Percentiles rank a stretch among this genome's conserved stretches.
Evolutionary conservation across 2,888 invertebrate genomes (phyloP).

Genomic region (Drosophila kanekoi): DNA sequence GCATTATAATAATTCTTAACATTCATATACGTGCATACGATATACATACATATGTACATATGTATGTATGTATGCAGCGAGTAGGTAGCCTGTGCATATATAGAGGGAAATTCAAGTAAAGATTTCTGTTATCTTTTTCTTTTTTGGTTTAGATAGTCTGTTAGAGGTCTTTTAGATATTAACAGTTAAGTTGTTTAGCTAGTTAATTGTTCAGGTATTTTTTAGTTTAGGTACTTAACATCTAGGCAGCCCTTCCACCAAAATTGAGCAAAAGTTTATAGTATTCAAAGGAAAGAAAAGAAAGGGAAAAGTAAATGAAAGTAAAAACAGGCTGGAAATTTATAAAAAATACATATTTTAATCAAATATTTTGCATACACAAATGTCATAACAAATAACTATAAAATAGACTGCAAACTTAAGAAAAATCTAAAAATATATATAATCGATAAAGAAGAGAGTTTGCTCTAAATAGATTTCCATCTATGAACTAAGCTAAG

Average conservation of each 20-base stretch:
- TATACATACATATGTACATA: too few species aligned
- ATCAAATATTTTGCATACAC: conserved; percentile 30
- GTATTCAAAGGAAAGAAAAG: conserved; percentile 8
- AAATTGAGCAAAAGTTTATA: conserved; percentile 62
- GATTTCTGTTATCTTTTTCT: conserved; percentile 7
- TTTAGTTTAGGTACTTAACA: conserved; percentile 73
- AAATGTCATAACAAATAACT: conserved; percentile 31
- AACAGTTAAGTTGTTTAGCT: conserved; percentile 62
- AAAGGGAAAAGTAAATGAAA: not conserved
- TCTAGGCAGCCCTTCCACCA: conserved; percentile 53
- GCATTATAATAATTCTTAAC: conserved; percentile 36
- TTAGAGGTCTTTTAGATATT: conserved; percentile 65
- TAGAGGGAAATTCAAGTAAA: conserved; percentile 55
- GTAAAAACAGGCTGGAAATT: not conserved
- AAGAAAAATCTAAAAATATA: conserved; percentile 13
- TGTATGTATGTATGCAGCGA: conserved; percentile 32
- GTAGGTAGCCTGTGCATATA: conserved; percentile 74
- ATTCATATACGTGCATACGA: conserved; percentile 16
- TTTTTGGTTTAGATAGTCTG: conserved; percentile 60
- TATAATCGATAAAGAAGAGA: conserved; percentile 11
- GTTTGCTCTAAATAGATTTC: conserved; percentile 23
- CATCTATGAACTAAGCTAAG: conserved; percentile 48
- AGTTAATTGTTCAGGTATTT: conserved; percentile 55
- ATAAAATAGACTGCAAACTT: conserved; percentile 48
- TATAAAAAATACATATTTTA: conserved; percentile 27